A percentile compares a stretch with the other conserved stretches of the same genome.
Conservation (phyloP, 2,888 invertebrate genomes). For the Ceraclea dissimilis region DNA sequence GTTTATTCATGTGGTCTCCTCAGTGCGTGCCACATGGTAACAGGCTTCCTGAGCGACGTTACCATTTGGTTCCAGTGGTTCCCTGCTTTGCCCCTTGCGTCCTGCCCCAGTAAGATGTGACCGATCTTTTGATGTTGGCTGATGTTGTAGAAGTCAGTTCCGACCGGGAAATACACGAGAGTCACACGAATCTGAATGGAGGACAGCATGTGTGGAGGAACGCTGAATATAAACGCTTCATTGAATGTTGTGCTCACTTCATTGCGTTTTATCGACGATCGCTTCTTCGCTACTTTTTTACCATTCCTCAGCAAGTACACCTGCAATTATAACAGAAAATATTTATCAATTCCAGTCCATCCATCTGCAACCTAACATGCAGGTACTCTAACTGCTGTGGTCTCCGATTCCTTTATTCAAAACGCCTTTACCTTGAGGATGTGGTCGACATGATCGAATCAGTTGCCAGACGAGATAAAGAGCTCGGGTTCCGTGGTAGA, state of each 20-base stretch:
- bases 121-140: constrained; percentile 61
- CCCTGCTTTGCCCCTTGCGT: constrained; percentile 62
- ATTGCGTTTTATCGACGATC: constrained; percentile 65
- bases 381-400: not conserved
- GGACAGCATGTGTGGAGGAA: constrained; percentile 62
- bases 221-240: constrained; percentile 78
- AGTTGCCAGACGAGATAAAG: too few relatives aligned
- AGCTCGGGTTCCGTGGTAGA: too few relatives aligned
- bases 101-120: constrained; percentile 70
- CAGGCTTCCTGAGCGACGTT: constrained; percentile 67
- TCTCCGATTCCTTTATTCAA: not conserved
- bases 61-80: constrained; percentile 83
- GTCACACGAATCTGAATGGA: constrained; percentile 68
- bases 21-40: constrained; percentile 79
- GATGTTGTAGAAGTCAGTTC: constrained; percentile 28
- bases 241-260: constrained; percentile 74
- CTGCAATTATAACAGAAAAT: constrained; percentile 34
- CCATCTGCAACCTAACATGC: not conserved
- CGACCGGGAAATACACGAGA: constrained; percentile 44
- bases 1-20: constrained; percentile 34
- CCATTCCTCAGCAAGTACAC: constrained; percentile 74
- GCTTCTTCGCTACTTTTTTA: constrained; percentile 75
- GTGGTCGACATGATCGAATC: too few relatives aligned
- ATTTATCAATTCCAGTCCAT: too few relatives aligned
- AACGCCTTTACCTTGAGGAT: too few relatives aligned